phyloP scores from a whole-genome alignment of 2,888 invertebrate species.

The Pimpla rufipes region DNA sequence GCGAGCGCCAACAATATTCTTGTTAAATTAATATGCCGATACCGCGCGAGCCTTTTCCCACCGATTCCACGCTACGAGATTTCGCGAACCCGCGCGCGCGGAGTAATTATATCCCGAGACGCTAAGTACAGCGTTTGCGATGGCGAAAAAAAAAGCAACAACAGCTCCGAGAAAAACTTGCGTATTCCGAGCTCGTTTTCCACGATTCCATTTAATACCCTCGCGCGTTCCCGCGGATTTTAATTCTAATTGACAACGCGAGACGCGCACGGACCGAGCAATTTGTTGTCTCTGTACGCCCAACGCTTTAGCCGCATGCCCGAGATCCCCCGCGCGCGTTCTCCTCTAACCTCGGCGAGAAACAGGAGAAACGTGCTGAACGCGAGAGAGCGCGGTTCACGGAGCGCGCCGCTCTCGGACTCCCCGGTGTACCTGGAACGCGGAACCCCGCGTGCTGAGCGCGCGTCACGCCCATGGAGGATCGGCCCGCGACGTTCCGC shows the following conservation, averaged over 20 bases:
- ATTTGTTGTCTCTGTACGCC: slow-evolving; percentile 77
- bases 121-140: background rate
- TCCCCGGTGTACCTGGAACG: slow-evolving; percentile 75
- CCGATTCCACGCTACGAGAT: background rate
- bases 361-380: background rate
- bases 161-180: too few species aligned
- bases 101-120: background rate
- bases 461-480: slow-evolving; percentile 69
- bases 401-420: slow-evolving; percentile 32
- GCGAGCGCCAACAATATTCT: slow-evolving; percentile 25
- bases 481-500: slow-evolving; percentile 66
- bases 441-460: slow-evolving; percentile 72
- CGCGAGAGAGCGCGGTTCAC: slow-evolving; percentile 29
- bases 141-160: too few species aligned
- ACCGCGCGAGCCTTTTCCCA: slow-evolving; percentile 37
- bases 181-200: background rate
- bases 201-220: background rate
- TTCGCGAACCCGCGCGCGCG: background rate
- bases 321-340: slow-evolving; percentile 36
- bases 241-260: slow-evolving; percentile 63
- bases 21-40: slow-evolving; percentile 38
- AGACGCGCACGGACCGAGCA: slow-evolving; percentile 77
- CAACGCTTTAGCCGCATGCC: slow-evolving; percentile 72
- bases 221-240: slow-evolving; percentile 44
- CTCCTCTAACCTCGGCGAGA: slow-evolving; percentile 20